Evolutionary conservation across 2,888 invertebrate species (phyloP), one percentile per base, ranked within the genome.

Genomic region (Cephus pygmeus): DNA sequence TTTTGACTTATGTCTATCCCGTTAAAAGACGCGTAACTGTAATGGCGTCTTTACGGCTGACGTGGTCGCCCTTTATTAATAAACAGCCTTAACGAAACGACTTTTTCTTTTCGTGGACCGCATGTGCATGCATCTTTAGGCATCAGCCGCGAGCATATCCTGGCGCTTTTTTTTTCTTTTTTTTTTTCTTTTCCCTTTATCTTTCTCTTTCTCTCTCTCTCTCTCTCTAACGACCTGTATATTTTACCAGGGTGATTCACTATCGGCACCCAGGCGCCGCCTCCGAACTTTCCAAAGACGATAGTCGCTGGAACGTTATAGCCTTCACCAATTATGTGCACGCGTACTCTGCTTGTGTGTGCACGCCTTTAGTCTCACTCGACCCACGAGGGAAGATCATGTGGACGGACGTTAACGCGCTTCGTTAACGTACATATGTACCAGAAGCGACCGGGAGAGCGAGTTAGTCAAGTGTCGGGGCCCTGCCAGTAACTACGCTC

Each of bases 321-420:
- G 87, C 90, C 81, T 88, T 91, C 11, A 87, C 88, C 0, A 92
- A 91, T 84, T 92, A 92, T 84, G 84, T 92, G 77, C 92, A 92
- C 78, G 92, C 92, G 83, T 85, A 84, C 31, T 90, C 92, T 79
- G 92, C 92, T 9, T 69, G 88, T 0, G 56, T 56, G 56, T 56
- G 56, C 56, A 56, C 23, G 56, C 56, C 56, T 56, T 56, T 56
- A 56, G 56, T 3, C 9, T 56, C 56, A 23, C 56, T 56, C 56
- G 56, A 56, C 6, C 23, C 23, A 56, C 23, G 56, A 56, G 56
- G 56, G 56, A 56, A 9, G 56, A 56, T 56, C 56, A 56, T 56
- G 56, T 56, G 56, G 56, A 56, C 56, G 23, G 56, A 9, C 56
- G 56, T 56, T 56, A 56, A 56, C 23, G 56, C 56, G 56, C 56